Conservation (phyloP, 2,113 vertebrate species). For the Dromaius novaehollandiae region DNA sequence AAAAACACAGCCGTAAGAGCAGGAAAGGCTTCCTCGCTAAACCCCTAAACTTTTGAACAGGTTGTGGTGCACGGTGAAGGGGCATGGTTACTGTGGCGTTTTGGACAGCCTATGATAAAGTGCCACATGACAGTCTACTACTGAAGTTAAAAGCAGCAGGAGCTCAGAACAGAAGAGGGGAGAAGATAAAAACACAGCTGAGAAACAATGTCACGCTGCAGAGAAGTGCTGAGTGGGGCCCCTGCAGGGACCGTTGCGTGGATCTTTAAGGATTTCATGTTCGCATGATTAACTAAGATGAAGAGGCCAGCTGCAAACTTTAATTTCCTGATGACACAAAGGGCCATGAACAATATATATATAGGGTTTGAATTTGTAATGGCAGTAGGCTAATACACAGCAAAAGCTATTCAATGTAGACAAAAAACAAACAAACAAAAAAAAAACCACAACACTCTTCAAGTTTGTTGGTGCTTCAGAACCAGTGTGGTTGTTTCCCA, state of each 20-base stretch:
- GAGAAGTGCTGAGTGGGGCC: constrained; percentile 72
- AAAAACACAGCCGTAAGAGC: neutral
- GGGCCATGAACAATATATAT: constrained; percentile 77
- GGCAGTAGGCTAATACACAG: constrained; percentile 59
- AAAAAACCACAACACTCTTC: neutral
- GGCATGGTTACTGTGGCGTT: neutral
- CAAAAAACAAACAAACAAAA: neutral
- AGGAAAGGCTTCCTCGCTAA: neutral
- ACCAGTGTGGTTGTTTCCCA: neutral
- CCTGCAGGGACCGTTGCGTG: constrained; percentile 69
- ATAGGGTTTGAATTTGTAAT: constrained; percentile 76
- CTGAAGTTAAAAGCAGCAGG: constrained; percentile 72
- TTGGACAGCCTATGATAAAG: constrained; percentile 58
- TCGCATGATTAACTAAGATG: constrained; percentile 83
- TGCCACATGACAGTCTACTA: constrained; percentile 61
- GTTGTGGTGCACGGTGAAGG: neutral
- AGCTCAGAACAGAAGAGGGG: constrained; percentile 61
- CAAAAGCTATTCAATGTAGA: constrained; percentile 32
- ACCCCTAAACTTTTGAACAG: neutral
- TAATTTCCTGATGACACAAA: constrained; percentile 84
- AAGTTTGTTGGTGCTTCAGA: constrained; percentile 31
- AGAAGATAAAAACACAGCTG: constrained; percentile 70
- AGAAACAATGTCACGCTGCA: constrained; percentile 71
- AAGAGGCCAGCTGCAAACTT: constrained; percentile 85
- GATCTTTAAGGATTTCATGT: constrained; percentile 79